Evolutionary conservation across 92 coral and sea anemone genomes (phyloP).

Genomic region (Actinostola sp.): DNA sequence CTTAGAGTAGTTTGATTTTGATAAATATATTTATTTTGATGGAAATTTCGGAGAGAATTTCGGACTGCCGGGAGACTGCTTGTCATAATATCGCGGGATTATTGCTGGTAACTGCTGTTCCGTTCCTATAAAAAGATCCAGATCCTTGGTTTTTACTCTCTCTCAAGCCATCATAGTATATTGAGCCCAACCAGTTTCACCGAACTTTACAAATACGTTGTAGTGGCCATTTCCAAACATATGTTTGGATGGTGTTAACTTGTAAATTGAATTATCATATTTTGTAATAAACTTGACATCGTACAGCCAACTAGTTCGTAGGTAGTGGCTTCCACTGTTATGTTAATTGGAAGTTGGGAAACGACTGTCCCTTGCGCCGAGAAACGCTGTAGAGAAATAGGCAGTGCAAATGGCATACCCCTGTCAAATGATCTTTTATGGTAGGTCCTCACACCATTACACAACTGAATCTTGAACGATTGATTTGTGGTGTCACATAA

Average conservation of each 20-base stretch:
- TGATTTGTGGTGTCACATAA: slow-evolving; percentile 4
- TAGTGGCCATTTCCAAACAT: slow-evolving; percentile 2
- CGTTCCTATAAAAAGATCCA: slow-evolving; percentile 10
- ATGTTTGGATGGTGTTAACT: too few relatives aligned
- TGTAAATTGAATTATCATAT: too few relatives aligned
- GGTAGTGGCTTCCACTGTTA: neutral
- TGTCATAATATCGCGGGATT: too few relatives aligned
- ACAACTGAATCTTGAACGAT: neutral
- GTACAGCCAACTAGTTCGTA: slow-evolving; percentile 4
- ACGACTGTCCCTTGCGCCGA: slow-evolving; percentile 11
- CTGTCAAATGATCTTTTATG: slow-evolving; percentile 21
- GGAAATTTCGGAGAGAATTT: too few relatives aligned
- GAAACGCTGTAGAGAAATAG: slow-evolving; percentile 7
- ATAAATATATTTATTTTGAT: too few relatives aligned
- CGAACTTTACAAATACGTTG: neutral
- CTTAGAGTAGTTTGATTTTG: too few relatives aligned
- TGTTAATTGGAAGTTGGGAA: slow-evolving; percentile 4
- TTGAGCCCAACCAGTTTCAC: slow-evolving; percentile 1
- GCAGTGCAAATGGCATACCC: slow-evolving; percentile 14
- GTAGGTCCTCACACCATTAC: slow-evolving; percentile 24
- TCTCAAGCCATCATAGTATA: slow-evolving; percentile 7
- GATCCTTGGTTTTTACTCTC: slow-evolving; percentile 4
- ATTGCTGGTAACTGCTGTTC: too few relatives aligned
- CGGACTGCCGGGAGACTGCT: too few relatives aligned
- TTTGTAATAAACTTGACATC: too few relatives aligned